Conservation (phyloP, 2,888 invertebrate species). For the Palloptera scutellata region DNA sequence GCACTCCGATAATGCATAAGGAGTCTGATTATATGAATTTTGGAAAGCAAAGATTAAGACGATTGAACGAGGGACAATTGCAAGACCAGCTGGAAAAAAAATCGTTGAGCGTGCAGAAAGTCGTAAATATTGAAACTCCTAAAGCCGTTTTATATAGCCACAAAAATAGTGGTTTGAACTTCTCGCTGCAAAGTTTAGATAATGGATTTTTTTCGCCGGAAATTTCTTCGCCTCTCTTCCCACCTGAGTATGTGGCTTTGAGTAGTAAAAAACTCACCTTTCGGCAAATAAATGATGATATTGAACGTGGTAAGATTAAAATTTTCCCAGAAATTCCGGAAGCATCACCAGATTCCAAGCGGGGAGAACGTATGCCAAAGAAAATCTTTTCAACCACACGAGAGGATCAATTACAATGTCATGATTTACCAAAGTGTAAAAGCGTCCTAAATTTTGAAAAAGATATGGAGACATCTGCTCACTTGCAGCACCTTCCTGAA, state of each 20-base stretch:
- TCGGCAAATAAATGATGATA: conserved; percentile 50
- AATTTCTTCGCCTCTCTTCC: conserved; percentile 44
- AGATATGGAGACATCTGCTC: too few species aligned
- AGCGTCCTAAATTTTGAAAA: too few species aligned
- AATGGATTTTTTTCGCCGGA: conserved; percentile 26
- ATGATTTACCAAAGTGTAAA: too few species aligned
- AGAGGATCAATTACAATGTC: too few species aligned
- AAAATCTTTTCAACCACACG: too few species aligned
- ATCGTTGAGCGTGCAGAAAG: too few species aligned
- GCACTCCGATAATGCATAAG: conserved; percentile 20
- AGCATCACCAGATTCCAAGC: too few species aligned
- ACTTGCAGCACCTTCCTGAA: too few species aligned
- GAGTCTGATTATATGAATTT: conserved; percentile 5
- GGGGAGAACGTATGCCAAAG: too few species aligned
- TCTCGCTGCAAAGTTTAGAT: conserved; percentile 20
- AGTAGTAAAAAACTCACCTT: conserved; percentile 45
- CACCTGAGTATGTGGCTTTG: conserved; percentile 42
- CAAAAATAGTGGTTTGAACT: conserved; percentile 14
- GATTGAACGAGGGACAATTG: conserved; percentile 18
- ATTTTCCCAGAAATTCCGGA: conserved; percentile 43
- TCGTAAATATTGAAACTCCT: not conserved
- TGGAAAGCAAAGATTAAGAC: conserved; percentile 18
- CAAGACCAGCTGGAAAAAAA: not conserved
- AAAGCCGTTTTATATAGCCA: not conserved
- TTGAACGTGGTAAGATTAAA: conserved; percentile 50